These are phyloP conservation scores for Ammodytes dubius DNA, from an alignment of 2,113 vertebrate species.

Conservation along the genomic window DNA sequence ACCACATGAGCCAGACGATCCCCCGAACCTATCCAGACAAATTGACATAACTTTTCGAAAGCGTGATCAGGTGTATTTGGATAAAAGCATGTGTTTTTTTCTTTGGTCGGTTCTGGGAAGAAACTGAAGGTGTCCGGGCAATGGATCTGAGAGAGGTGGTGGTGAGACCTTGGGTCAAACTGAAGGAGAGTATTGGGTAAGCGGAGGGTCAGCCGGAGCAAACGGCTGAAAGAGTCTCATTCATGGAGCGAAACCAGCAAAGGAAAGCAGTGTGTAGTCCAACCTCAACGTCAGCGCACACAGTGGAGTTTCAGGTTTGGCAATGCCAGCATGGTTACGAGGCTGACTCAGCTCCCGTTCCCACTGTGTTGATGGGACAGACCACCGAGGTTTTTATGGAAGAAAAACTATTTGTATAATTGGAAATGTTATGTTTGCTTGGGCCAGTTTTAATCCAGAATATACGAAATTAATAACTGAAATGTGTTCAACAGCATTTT, in stretches of 20 bases:
- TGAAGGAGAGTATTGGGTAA: slow-evolving; percentile 61
- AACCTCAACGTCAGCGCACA: slow-evolving; percentile 58
- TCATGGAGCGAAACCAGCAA: slow-evolving; percentile 73
- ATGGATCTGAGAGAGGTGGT: slow-evolving; percentile 36
- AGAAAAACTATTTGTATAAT: slow-evolving; percentile 42
- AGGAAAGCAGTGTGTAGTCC: slow-evolving; percentile 69
- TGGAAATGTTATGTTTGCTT: slow-evolving; percentile 39
- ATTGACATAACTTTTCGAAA: slow-evolving; percentile 14
- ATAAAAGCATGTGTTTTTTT: slow-evolving; percentile 14
- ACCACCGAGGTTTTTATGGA: slow-evolving; percentile 55
- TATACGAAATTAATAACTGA: background rate
- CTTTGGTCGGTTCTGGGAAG: slow-evolving; percentile 20
- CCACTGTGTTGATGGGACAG: slow-evolving; percentile 36
- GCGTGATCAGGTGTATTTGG: slow-evolving; percentile 55
- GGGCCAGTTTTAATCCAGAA: background rate
- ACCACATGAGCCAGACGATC: slow-evolving; percentile 15
- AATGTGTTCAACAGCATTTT: background rate
- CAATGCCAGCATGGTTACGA: slow-evolving; percentile 2
- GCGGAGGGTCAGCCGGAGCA: slow-evolving; percentile 57
- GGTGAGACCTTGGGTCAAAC: slow-evolving; percentile 58
- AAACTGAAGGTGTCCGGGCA: slow-evolving; percentile 31
- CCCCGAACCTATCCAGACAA: slow-evolving; percentile 20
- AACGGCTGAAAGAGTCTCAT: slow-evolving; percentile 76
- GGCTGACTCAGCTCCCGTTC: slow-evolving; percentile 58
- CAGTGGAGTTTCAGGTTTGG: slow-evolving; percentile 54